Percentiles rank a stretch among this genome's conserved stretches.
These are phyloP conservation scores for Galagoides demidoff DNA, from an alignment of 2,797 vertebrate genomes.

Conservation along the genomic window DNA sequence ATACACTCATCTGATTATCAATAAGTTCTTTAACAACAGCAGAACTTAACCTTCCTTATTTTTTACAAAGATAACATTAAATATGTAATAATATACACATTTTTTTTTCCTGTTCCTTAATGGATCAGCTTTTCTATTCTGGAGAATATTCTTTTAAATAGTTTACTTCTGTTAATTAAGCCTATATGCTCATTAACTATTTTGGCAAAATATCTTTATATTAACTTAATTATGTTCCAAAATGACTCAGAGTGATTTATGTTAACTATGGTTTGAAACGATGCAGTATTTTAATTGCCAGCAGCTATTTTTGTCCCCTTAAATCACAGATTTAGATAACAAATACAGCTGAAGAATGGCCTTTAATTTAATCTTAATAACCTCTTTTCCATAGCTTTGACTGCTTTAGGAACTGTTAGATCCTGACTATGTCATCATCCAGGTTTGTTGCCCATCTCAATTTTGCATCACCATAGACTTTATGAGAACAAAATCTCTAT, in stretches of 20 bases:
- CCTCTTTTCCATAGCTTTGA: neutral
- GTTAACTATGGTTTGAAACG: neutral
- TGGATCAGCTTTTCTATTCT: neutral
- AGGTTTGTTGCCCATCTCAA: accelerated
- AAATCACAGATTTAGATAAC: neutral
- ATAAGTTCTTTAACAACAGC: no score
- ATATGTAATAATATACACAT: neutral
- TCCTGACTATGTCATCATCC: neutral
- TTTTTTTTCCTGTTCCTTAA: neutral
- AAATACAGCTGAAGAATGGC: neutral
- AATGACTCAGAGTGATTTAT: neutral
- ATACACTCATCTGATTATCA: neutral
- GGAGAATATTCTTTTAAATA: neutral
- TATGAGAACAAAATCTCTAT: neutral
- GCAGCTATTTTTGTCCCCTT: neutral
- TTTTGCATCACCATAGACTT: neutral
- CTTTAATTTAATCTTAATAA: neutral
- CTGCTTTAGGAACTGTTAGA: neutral
- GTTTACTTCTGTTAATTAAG: neutral
- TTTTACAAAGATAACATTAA: neutral
- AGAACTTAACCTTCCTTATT: neutral
- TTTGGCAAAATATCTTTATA: neutral
- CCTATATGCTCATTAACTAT: neutral
- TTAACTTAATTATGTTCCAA: neutral
- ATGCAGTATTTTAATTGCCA: neutral